Evolutionary conservation across 1,140 invertebrate genomes (phyloP).

Genomic region (Calosoma granatense): DNA sequence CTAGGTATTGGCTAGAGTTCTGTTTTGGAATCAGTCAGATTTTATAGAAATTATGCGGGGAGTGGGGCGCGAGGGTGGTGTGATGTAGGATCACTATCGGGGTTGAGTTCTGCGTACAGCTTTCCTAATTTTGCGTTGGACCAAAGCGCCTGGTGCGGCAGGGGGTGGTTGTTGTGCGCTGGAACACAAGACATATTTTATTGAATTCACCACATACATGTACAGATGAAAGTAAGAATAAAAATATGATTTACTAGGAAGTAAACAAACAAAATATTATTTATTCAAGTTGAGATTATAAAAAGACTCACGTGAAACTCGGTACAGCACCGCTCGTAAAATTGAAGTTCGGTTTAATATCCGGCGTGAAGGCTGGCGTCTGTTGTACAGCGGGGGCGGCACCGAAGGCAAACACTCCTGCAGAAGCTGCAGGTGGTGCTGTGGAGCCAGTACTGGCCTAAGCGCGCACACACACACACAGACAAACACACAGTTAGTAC

Average conservation of each 20-base stretch:
- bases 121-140: background rate
- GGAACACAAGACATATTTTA: too few species aligned
- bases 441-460: background rate
- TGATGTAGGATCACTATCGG: background rate
- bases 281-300: too few species aligned
- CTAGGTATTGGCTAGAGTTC: background rate
- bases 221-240: too few species aligned
- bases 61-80: too few species aligned
- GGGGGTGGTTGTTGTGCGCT: too few species aligned
- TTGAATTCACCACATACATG: too few species aligned
- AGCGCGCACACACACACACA: background rate
- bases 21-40: background rate
- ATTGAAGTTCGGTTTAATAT: conserved; percentile 10
- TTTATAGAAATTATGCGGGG: background rate
- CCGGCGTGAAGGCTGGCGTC: conserved; percentile 4
- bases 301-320: background rate
- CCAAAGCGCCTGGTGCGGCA: too few species aligned
- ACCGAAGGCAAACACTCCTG: conserved; percentile 1
- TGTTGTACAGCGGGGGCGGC: background rate
- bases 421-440: background rate
- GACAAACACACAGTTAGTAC: background rate
- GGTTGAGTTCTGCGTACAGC: background rate
- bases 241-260: too few species aligned
- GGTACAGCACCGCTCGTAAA: background rate
- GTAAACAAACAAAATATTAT: too few species aligned